Evolutionary conservation across 92 coral and sea anemone species (phyloP).

Genomic region (Paragorgia papillata): DNA sequence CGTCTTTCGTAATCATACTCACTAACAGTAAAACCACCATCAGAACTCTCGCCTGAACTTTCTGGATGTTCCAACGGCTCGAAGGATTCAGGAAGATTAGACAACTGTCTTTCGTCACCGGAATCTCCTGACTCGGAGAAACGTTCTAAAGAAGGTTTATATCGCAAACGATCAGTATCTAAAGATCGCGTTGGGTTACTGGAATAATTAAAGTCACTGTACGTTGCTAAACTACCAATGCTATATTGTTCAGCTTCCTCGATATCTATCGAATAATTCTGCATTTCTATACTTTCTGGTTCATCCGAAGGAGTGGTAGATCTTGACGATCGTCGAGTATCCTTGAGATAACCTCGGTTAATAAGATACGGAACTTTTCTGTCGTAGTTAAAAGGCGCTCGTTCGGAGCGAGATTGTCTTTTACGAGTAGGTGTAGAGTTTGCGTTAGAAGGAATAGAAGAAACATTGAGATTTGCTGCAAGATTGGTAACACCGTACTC

Average conservation of each 20-base stretch:
- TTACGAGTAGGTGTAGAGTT: not conserved
- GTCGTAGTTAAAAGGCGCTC: slow-evolving; percentile 17
- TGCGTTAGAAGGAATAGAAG: slow-evolving; percentile 26
- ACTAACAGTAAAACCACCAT: slow-evolving; percentile 92
- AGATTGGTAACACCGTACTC: slow-evolving; percentile 76
- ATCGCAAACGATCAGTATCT: slow-evolving; percentile 88
- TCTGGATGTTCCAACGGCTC: slow-evolving; percentile 81
- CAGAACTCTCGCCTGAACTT: slow-evolving; percentile 94
- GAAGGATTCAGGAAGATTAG: slow-evolving; percentile 67
- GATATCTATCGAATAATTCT: slow-evolving; percentile 26
- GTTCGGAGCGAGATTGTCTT: slow-evolving; percentile 7
- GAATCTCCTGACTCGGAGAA: slow-evolving; percentile 84
- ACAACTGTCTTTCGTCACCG: slow-evolving; percentile 78
- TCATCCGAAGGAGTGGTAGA: slow-evolving; percentile 37
- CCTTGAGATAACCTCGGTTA: slow-evolving; percentile 34
- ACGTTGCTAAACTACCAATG: slow-evolving; percentile 83
- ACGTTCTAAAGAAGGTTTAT: slow-evolving; percentile 88
- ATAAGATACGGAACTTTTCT: slow-evolving; percentile 32
- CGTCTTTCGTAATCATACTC: slow-evolving; percentile 88
- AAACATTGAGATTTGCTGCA: slow-evolving; percentile 28
- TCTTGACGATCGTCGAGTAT: slow-evolving; percentile 26
- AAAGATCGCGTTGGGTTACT: slow-evolving; percentile 21
- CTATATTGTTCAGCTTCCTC: slow-evolving; percentile 92
- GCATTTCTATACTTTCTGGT: slow-evolving; percentile 41
- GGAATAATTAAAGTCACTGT: slow-evolving; percentile 83